Conservation (phyloP, 2,797 vertebrate species). For the Chanos chanos region DNA sequence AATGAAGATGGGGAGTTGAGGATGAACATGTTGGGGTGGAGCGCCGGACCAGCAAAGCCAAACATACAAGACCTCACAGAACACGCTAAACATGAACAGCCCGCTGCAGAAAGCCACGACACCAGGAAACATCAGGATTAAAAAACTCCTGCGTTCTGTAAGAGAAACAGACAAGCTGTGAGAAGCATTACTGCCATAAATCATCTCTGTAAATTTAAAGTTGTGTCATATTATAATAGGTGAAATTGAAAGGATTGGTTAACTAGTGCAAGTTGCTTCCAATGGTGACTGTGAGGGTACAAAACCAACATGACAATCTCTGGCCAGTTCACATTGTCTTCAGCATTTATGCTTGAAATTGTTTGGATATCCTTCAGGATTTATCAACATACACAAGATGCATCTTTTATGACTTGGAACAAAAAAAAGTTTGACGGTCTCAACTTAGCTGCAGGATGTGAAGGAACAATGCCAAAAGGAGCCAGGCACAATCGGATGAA, state of each 20-base stretch:
- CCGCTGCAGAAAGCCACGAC: slow-evolving; percentile 8
- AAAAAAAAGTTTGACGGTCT: slow-evolving; percentile 51
- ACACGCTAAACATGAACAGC: slow-evolving; percentile 42
- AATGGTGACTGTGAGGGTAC: too few relatives aligned
- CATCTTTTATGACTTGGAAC: slow-evolving; percentile 16
- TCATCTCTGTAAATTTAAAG: too few relatives aligned
- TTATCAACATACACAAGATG: slow-evolving; percentile 38
- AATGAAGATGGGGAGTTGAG: slow-evolving; percentile 72
- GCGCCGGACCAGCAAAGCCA: slow-evolving; percentile 71
- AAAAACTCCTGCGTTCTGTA: too few relatives aligned
- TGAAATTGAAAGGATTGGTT: too few relatives aligned
- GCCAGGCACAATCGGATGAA: slow-evolving; percentile 68
- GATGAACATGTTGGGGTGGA: slow-evolving; percentile 75
- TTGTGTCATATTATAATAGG: too few relatives aligned
- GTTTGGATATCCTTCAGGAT: slow-evolving; percentile 48
- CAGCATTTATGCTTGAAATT: not conserved
- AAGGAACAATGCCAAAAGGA: slow-evolving; percentile 49
- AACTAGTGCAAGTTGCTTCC: too few relatives aligned
- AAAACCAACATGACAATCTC: too few relatives aligned
- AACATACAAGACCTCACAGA: slow-evolving; percentile 77
- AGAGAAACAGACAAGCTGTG: too few relatives aligned
- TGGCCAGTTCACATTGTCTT: too few relatives aligned
- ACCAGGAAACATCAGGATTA: too few relatives aligned
- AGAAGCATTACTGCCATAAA: too few relatives aligned
- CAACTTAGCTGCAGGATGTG: slow-evolving; percentile 46